Percentiles rank a stretch among this genome's conserved stretches.
These are phyloP conservation scores for Darevskia mixta DNA, from an alignment of 2,797 vertebrate species.

Conservation along the genomic window DNA sequence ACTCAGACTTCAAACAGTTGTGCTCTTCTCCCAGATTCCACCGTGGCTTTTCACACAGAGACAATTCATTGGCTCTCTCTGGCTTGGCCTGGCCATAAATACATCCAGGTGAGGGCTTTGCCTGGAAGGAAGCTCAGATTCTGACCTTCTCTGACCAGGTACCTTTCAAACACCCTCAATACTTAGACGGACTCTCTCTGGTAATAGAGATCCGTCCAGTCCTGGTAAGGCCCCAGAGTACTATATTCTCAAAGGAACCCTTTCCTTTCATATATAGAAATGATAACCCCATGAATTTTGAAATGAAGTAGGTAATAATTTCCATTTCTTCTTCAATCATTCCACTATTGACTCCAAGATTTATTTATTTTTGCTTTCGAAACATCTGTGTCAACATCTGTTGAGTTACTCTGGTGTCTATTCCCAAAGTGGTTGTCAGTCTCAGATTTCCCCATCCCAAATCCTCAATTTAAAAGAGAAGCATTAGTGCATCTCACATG, in stretches of 20 bases:
- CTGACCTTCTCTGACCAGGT: not conserved
- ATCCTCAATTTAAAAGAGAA: slow-evolving; percentile 29
- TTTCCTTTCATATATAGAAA: not conserved
- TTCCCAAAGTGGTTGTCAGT: not conserved
- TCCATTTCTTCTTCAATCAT: not conserved
- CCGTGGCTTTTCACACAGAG: not conserved
- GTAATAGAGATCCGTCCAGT: not conserved
- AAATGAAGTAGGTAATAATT: not conserved
- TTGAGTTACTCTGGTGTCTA: not conserved
- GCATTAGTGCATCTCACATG: rapidly evolving
- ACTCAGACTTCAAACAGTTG: not conserved
- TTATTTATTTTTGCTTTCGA: not conserved
- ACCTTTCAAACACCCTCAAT: not conserved
- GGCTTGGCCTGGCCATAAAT: not conserved
- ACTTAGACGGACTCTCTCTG: not conserved
- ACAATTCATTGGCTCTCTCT: not conserved
- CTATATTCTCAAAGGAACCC: not conserved
- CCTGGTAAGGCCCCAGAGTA: not conserved
- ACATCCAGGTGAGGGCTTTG: not conserved
- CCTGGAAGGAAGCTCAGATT: not conserved
- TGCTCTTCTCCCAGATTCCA: not conserved
- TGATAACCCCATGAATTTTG: not conserved
- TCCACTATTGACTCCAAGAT: not conserved
- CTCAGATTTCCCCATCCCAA: slow-evolving; percentile 1
- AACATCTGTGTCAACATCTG: slow-evolving; percentile 55